Evolutionary conservation across 1,140 invertebrate genomes (phyloP), one percentile per base, ranked within the genome.

Genomic region (Sitodiplosis mosellana): DNA sequence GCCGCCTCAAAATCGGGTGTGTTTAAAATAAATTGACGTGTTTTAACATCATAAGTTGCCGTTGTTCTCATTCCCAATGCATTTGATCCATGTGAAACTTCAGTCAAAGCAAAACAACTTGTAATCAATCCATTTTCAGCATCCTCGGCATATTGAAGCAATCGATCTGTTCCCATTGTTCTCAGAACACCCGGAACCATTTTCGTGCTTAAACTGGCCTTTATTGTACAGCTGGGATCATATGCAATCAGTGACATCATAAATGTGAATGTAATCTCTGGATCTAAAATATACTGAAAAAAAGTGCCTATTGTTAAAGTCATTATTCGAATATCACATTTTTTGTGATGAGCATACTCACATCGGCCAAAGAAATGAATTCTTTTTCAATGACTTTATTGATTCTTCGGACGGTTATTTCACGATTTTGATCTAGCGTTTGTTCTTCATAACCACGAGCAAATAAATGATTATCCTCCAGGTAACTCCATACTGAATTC

Each of bases 1-100:
- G 81, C 81, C 14, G 86, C 83, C 61, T 89, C 80, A 63, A 88
- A 81, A 60, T 87, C 78, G 12, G 85, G 83, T 1, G 84, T 81
- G 57, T 89, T 76, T 37, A 92, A 60, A 1, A 87, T 68, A 68
- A 89, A 90, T 60, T 83, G 74, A 60, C 80, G 65, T n/a, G 74
- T 80, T 45, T 72, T 67, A 1, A 74, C 69, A 59, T 86, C 76
- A 63, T 82, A 91, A 0, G 77, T 85, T 1, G 87, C 87, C 1
- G 77, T 81, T 1, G 87, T 91, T 49, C 78, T 73, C 76, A 91
- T 80, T 27, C 76, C 79, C 61, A 80, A 79, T 4, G 83, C 82
- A 59, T 92, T 90, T 17, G 82, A 86, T 3, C 87, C 87, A 67
- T 91, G 87, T 5, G 78, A 75, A n/a, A 91, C 72, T 66, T 92